Evolutionary conservation across 2,113 vertebrate genomes (phyloP).

Genomic region (Craseonycteris thonglongyai): DNA sequence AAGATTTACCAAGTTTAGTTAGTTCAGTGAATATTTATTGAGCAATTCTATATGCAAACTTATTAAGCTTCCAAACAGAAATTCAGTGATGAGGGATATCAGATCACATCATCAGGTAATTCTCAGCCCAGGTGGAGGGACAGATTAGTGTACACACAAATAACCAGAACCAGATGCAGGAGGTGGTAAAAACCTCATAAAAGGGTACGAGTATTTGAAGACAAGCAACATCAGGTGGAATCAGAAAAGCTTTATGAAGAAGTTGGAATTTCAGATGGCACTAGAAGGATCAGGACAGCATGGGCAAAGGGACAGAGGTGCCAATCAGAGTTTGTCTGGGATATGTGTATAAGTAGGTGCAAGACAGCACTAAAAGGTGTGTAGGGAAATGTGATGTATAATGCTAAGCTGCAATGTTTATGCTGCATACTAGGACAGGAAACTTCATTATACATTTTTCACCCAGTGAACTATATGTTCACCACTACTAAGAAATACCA

Average conservation of each 20-base stretch:
- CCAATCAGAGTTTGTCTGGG: not conserved
- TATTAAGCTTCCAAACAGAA: not conserved
- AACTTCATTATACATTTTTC: not conserved
- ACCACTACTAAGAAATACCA: not conserved
- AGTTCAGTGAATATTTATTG: not conserved
- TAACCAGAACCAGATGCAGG: not conserved
- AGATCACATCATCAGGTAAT: not conserved
- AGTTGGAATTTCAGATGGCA: not conserved
- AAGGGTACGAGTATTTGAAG: not conserved
- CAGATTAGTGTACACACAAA: not conserved
- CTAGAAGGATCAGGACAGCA: not conserved
- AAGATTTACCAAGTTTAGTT: not conserved
- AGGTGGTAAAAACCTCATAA: not conserved
- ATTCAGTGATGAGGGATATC: not conserved
- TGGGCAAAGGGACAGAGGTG: fast-evolving
- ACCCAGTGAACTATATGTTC: not conserved
- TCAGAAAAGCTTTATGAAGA: not conserved
- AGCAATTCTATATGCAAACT: not conserved
- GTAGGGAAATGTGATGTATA: not conserved
- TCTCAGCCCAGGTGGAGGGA: not conserved
- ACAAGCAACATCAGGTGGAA: not conserved
- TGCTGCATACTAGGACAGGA: not conserved
- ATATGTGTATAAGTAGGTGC: fast-evolving
- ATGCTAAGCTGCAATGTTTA: not conserved
- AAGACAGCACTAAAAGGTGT: too few relatives aligned